Evolutionary conservation across 2,797 vertebrate species (phyloP).

Genomic region (Tinamus major): DNA sequence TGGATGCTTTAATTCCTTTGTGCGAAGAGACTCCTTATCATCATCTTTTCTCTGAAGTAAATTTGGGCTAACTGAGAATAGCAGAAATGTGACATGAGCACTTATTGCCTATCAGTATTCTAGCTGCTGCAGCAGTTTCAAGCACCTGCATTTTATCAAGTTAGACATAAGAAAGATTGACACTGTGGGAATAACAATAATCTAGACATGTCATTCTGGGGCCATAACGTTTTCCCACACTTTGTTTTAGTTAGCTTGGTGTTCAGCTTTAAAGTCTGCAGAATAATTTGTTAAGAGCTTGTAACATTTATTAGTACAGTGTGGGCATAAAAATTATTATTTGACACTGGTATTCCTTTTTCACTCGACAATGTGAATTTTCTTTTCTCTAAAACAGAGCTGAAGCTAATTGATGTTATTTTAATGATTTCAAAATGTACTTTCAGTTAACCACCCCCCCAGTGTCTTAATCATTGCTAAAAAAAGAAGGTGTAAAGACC

Average conservation of each 20-base stretch:
- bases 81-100: background rate
- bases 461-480: background rate
- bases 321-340: background rate
- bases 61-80: constrained; percentile 16
- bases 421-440: background rate
- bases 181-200: constrained; percentile 40
- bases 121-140: constrained; percentile 26
- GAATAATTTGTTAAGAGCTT: background rate
- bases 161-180: constrained; percentile 41
- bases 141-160: constrained; percentile 61
- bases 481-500: background rate
- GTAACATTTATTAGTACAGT: background rate
- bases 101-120: constrained; percentile 7
- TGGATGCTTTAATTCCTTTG: constrained; percentile 19
- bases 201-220: background rate
- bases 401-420: background rate
- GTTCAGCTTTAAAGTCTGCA: background rate
- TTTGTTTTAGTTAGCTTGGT: constrained; percentile 13
- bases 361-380: background rate
- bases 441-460: background rate
- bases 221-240: background rate
- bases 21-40: constrained; percentile 28
- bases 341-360: background rate
- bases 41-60: constrained; percentile 13
- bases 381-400: background rate